Evolutionary conservation across 2,797 vertebrate species (phyloP).

Genomic region (Taeniopygia guttata): DNA sequence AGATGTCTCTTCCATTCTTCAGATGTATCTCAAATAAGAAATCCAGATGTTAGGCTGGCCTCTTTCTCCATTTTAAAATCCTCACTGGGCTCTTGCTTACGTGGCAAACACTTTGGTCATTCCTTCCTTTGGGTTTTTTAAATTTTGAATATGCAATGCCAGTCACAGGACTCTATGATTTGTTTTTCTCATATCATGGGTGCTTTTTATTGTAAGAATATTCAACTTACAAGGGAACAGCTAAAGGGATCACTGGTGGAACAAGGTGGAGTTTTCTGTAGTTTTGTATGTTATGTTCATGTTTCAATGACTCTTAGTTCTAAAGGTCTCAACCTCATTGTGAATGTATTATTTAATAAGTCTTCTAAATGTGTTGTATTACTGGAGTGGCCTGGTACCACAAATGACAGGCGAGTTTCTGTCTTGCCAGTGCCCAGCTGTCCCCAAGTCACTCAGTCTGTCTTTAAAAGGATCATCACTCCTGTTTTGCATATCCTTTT

Average conservation of each 20-base stretch:
- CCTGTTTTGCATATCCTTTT: neutral
- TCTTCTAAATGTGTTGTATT: neutral
- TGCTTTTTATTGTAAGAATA: neutral
- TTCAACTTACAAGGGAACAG: neutral
- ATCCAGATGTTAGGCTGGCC: neutral
- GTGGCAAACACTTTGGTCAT: neutral
- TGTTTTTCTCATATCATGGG: neutral
- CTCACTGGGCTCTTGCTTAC: neutral
- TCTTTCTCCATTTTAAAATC: neutral
- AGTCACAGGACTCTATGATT: neutral
- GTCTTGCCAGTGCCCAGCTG: neutral
- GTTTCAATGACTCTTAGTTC: neutral
- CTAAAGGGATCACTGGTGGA: neutral
- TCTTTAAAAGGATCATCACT: neutral
- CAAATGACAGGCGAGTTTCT: neutral
- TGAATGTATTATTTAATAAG: neutral
- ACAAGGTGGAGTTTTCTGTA: neutral
- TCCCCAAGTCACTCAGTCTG: neutral
- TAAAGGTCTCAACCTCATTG: neutral
- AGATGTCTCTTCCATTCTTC: neutral
- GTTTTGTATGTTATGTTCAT: neutral
- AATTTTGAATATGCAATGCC: neutral
- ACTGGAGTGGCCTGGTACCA: neutral
- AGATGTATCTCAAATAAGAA: neutral
- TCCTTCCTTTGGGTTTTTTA: neutral